A percentile compares a stretch with the other conserved stretches of the same genome.
Evolutionary conservation across 2,113 vertebrate genomes (phyloP).

Genomic region (Megaceryle maxima): DNA sequence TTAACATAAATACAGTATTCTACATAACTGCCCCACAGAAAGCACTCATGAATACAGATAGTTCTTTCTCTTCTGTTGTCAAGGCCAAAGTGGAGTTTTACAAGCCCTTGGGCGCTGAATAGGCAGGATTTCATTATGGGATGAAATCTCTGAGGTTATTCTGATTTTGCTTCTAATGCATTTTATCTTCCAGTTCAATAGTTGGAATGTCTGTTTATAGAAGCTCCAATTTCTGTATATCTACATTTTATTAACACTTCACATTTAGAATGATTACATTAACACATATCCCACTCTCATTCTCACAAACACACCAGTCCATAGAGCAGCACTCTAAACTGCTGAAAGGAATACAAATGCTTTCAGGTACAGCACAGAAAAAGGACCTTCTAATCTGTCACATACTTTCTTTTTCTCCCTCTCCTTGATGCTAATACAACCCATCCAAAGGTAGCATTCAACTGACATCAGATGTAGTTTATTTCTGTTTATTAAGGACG

Average conservation of each 20-base stretch:
- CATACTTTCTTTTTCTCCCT: not conserved
- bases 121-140: slow-evolving; percentile 32
- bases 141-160: slow-evolving; percentile 9
- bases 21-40: not conserved
- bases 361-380: slow-evolving; percentile 17
- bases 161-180: not conserved
- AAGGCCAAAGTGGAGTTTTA: slow-evolving; percentile 6
- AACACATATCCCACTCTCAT: slow-evolving; percentile 19
- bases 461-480: not conserved
- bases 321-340: not conserved
- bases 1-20: not conserved
- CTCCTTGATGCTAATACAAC: not conserved
- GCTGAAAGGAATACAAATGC: slow-evolving; percentile 1
- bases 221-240: slow-evolving; percentile 20
- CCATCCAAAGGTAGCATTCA: not conserved
- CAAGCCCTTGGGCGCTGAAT: not conserved
- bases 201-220: not conserved
- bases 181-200: slow-evolving; percentile 35
- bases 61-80: not conserved
- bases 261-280: slow-evolving; percentile 54
- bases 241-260: slow-evolving; percentile 56
- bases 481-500: not conserved
- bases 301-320: slow-evolving; percentile 8
- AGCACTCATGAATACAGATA: not conserved
- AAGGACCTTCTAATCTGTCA: slow-evolving; percentile 3